Evolutionary conservation across 2,888 invertebrate genomes (phyloP).

Genomic region (Aphidoletes aphidimyza): DNA sequence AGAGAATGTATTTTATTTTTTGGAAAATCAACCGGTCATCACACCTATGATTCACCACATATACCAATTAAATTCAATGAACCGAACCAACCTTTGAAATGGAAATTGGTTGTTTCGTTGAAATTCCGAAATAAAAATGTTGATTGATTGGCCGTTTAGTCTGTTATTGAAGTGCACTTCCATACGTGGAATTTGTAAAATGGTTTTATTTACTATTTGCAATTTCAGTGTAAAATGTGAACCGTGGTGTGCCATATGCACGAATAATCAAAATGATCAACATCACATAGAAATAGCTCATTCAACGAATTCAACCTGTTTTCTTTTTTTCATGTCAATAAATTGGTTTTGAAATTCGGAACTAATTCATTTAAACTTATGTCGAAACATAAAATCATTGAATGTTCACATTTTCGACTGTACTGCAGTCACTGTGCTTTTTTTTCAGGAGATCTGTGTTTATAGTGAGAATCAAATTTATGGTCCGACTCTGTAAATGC

Average conservation of each 20-base stretch:
- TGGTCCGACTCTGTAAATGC: slow-evolving; percentile 22
- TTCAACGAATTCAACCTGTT: background rate
- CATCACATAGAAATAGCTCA: background rate
- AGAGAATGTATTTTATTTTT: too few relatives aligned
- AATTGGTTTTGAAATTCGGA: background rate
- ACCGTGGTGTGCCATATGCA: background rate
- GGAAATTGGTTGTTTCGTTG: background rate
- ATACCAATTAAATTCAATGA: slow-evolving; percentile 7
- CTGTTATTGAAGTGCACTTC: background rate
- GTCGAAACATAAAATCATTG: background rate
- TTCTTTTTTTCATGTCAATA: background rate
- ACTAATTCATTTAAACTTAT: background rate
- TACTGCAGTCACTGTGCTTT: background rate
- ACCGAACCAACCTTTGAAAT: background rate
- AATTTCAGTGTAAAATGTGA: background rate
- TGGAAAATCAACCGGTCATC: background rate
- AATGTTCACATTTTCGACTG: background rate
- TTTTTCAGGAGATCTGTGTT: background rate
- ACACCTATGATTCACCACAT: background rate
- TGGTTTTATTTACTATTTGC: background rate
- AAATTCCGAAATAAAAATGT: background rate
- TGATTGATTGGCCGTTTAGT: background rate
- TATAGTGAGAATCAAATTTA: slow-evolving; percentile 8
- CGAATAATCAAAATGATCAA: background rate
- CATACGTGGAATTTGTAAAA: too few relatives aligned